Percentiles rank a stretch among this genome's conserved stretches.
Conservation (phyloP, 2,888 invertebrate species). For the Meiosimyza platycephala region DNA sequence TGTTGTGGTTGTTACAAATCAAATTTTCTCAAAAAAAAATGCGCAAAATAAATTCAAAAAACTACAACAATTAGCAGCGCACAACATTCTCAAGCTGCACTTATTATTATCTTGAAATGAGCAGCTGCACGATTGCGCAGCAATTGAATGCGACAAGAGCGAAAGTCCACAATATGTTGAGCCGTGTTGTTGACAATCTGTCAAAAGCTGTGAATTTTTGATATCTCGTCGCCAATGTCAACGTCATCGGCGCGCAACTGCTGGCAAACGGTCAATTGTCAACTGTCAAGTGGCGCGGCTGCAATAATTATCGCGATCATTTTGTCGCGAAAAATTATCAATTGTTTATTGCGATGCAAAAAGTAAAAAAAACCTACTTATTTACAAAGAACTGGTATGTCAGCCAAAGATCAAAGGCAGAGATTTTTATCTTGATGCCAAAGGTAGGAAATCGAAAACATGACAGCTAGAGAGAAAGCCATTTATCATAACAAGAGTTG, state of each 20-base stretch:
- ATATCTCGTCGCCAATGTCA: slow-evolving; percentile 10
- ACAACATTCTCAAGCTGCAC: slow-evolving; percentile 24
- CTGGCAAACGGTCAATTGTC: not conserved
- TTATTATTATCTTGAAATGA: not conserved
- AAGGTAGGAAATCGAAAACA: no score
- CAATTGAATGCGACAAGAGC: slow-evolving; percentile 8
- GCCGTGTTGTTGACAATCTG: slow-evolving; percentile 32
- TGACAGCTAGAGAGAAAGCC: no score
- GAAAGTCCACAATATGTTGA: not conserved
- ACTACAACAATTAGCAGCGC: slow-evolving; percentile 10
- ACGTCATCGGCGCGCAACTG: not conserved
- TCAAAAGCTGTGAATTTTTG: slow-evolving; percentile 36
- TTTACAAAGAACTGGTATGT: no score
- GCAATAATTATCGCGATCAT: slow-evolving; percentile 27
- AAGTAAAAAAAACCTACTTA: not conserved
- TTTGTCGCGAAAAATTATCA: not conserved
- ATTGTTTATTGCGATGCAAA: not conserved
- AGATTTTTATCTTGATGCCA: no score
- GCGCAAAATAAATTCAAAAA: not conserved
- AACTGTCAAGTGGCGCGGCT: slow-evolving; percentile 27
- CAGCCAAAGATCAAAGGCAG: no score
- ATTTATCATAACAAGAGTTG: no score
- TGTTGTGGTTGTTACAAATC: not conserved
- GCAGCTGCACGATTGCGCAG: not conserved
- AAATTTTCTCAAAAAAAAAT: slow-evolving; percentile 9